Percentiles rank a stretch among this genome's conserved stretches.
Evolutionary conservation across 2,113 vertebrate species (phyloP).

Genomic region (Diglossa brunneiventris): DNA sequence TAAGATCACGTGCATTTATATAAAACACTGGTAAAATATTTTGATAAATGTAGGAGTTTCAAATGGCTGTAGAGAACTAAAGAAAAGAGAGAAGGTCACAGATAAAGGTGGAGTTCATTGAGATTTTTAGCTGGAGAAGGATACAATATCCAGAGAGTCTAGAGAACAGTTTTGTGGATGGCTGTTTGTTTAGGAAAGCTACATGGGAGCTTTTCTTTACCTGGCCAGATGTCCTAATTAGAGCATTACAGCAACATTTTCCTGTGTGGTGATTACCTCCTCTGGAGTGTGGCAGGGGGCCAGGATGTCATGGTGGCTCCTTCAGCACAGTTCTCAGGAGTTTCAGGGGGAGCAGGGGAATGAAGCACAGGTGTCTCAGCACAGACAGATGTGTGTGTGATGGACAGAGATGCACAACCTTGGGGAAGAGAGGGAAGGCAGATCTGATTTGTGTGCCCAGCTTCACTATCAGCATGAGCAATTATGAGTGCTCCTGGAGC

Average conservation of each 20-base stretch:
- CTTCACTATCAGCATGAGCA: background rate
- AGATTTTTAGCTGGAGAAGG: background rate
- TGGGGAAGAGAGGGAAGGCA: background rate
- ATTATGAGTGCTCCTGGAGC: background rate
- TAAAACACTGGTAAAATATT: background rate
- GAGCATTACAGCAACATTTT: fast-evolving
- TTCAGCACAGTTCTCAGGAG: background rate
- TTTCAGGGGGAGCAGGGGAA: background rate
- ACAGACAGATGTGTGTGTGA: background rate
- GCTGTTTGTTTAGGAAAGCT: background rate
- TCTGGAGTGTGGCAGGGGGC: background rate
- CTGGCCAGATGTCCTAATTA: background rate
- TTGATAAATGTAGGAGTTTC: background rate
- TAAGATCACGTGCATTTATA: background rate
- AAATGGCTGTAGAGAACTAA: background rate
- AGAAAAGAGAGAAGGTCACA: background rate
- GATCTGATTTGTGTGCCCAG: background rate
- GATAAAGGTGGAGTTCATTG: background rate
- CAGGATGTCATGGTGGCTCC: background rate
- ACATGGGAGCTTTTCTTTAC: background rate
- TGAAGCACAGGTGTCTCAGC: background rate
- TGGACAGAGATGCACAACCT: background rate
- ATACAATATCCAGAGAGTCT: background rate
- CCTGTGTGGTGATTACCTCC: background rate
- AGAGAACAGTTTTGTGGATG: background rate